phyloP scores from a whole-genome alignment of 2,797 vertebrate species.

The Anguilla anguilla region DNA sequence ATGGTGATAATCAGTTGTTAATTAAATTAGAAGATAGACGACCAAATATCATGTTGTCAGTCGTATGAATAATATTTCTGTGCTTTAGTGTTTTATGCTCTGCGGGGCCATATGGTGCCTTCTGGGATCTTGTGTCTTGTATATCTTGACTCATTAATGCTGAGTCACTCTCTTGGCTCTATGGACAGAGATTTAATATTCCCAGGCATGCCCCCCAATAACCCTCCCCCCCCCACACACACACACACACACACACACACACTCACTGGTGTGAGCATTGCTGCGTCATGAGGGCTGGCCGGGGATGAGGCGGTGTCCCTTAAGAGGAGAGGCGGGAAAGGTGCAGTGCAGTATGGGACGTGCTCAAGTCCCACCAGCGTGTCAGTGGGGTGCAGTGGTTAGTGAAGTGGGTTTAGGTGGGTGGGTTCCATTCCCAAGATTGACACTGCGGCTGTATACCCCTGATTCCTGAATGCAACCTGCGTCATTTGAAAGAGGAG shows the following conservation, averaged over 20 bases:
- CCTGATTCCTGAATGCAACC: neutral
- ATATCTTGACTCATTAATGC: neutral
- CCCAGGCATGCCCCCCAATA: neutral
- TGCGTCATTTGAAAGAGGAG: neutral
- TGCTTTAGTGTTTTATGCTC: neutral
- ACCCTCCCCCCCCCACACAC: neutral
- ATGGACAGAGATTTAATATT: neutral
- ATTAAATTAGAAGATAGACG: neutral
- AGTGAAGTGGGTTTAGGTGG: neutral
- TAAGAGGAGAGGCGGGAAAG: neutral
- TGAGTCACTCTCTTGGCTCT: neutral
- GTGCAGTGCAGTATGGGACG: neutral
- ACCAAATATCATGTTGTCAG: too few species aligned
- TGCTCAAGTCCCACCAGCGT: neutral
- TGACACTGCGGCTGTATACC: neutral
- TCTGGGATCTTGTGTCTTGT: neutral
- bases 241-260: too few species aligned
- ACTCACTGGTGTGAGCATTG: neutral
- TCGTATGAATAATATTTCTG: neutral
- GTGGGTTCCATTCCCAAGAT: neutral
- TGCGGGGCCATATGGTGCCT: neutral
- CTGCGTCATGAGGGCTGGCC: neutral
- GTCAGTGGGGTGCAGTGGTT: neutral
- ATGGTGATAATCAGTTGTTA: neutral
- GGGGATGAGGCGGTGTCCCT: neutral